Evolutionary conservation across 2,797 vertebrate genomes (phyloP).

Genomic region (Molossus alvarezi): DNA sequence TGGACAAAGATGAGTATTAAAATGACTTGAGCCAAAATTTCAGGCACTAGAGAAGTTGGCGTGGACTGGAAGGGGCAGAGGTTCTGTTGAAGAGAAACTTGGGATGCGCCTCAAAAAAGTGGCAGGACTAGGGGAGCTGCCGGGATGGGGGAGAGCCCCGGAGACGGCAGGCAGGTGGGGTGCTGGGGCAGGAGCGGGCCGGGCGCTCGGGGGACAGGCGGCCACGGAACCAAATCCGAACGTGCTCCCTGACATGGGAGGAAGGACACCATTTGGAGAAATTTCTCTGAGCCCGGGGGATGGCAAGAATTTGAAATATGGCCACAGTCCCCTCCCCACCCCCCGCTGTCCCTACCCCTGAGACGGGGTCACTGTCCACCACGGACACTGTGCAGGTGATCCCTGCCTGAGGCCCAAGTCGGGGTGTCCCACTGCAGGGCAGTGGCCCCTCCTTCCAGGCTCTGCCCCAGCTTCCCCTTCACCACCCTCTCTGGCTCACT

Average conservation of each 20-base stretch:
- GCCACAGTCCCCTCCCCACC: not conserved
- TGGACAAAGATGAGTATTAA: not conserved
- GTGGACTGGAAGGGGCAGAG: not conserved
- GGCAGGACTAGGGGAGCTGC: not conserved
- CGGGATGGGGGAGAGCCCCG: not conserved
- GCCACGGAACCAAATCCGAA: not conserved
- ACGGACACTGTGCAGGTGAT: accelerated
- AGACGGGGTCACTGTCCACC: not conserved
- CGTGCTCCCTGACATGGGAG: accelerated
- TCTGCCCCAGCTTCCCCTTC: not conserved
- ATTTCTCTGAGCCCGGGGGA: not conserved
- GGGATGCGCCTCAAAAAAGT: not conserved
- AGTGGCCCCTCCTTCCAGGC: not conserved
- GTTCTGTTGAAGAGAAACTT: not conserved
- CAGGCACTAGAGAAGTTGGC: not conserved
- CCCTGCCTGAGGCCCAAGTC: not conserved
- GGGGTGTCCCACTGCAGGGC: accelerated
- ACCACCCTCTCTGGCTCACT: not conserved
- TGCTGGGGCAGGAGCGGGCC: accelerated
- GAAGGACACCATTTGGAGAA: not conserved
- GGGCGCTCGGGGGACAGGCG: not conserved
- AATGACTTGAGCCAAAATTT: not conserved
- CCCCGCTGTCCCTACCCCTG: too few species aligned
- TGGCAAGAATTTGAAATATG: not conserved
- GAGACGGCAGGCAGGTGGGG: not conserved